Evolutionary conservation across 2,113 vertebrate species (phyloP).

Genomic region (Gavia stellata): DNA sequence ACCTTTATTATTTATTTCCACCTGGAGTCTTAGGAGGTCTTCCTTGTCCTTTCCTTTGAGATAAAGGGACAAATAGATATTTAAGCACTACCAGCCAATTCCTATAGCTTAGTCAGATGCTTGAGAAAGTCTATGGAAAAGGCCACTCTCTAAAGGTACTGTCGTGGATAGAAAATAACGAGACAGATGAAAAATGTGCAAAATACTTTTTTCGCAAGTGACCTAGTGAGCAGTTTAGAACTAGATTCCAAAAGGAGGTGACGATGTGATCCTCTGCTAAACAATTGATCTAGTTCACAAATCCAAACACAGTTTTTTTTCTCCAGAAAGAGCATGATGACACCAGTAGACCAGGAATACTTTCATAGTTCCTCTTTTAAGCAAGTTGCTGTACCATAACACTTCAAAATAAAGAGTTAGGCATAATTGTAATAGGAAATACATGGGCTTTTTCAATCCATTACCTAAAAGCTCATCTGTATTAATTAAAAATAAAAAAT

Average conservation of each 20-base stretch:
- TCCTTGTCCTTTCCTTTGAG: not conserved
- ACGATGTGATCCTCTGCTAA: not conserved
- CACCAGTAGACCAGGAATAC: not conserved
- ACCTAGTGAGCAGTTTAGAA: not conserved
- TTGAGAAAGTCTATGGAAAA: not conserved
- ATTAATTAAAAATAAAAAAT: not conserved
- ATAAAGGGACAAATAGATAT: not conserved
- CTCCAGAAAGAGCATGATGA: not conserved
- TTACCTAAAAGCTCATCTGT: not conserved
- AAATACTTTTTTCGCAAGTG: not conserved
- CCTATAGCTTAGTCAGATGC: not conserved
- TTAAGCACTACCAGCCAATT: not conserved
- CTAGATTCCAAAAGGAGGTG: not conserved
- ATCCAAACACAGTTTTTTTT: not conserved
- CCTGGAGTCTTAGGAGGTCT: not conserved
- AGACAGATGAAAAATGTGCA: not conserved
- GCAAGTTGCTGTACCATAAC: not conserved
- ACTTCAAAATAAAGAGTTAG: not conserved
- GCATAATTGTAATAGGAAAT: not conserved
- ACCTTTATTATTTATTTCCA: not conserved
- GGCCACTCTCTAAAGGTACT: not conserved
- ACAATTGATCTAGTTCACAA: not conserved
- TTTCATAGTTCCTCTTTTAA: not conserved
- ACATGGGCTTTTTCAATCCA: not conserved
- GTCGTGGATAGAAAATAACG: not conserved